Base-by-base conservation (phyloP, 2,797 vertebrate species). In the Cynodonichthys magdalenae region DNA sequence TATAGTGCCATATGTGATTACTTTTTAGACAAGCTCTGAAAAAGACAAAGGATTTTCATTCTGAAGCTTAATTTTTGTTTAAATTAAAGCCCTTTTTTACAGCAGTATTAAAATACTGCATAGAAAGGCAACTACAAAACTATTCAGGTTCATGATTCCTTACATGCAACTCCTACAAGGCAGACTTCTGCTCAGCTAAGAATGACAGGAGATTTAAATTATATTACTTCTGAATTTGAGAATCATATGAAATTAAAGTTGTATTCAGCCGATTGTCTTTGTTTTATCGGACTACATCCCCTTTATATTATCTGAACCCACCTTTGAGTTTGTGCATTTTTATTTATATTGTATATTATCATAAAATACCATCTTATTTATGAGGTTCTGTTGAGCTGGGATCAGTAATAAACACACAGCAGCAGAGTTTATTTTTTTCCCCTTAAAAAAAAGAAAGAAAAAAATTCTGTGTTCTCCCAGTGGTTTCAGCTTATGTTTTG, bases 401-500 rank as follows among this genome's bases (percentile, higher is more conserved):
- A 48, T 58, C 47, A 47, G 55, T 62, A 80, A 77, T 80, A 74
- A 77, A 79, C 29, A 75, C 55, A 49, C 19, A 64, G 15, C 54
- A 48, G 50, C 66, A 53, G 19, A 53, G 20, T 58, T 80, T 57
- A 47, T 20, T 1, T 2, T 77, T 54, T 50, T 29, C 0, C 2
- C 47, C 52, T 72, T 59, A 68, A 49, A n/a, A 36, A 36, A 12
- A 20, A 56, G n/a, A 29, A 64, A 44, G 47, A 44, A 52, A 74
- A 70, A 57, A 48, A 80, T 55, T 65, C 42, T 15, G 8, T 63
- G 45, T 54, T 6, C 11, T 59, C 45, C 64, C 76, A 39, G 9
- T 65, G 63, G 69, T 80, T 82, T 66, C 42, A 47, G 45, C 55
- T 75, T 81, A 83, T 75, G 56, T 71, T 80, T 82, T 71, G 49